Conservation (phyloP, 2,888 invertebrate species). For the Ornithoptera alexandrae region DNA sequence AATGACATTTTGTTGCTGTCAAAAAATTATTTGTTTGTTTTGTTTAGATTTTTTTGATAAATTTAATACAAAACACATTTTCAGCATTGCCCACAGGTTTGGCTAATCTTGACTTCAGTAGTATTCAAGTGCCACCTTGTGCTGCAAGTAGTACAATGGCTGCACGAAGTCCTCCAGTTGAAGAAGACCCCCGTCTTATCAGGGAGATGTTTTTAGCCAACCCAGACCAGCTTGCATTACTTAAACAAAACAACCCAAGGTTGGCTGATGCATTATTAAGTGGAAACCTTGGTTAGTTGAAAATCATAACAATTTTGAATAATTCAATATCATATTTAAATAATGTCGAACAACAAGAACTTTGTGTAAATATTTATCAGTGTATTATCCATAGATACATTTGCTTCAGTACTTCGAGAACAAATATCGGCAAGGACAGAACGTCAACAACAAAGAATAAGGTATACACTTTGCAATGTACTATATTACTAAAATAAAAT, state of each 20-base stretch:
- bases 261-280: conserved; percentile 94
- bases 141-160: conserved; percentile 65
- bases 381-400: conserved; percentile 81
- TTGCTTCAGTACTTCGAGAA: conserved; percentile 88
- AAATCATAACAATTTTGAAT: conserved; percentile 8
- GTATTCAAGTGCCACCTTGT: conserved; percentile 86
- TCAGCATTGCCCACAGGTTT: conserved; percentile 73
- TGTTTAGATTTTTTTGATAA: conserved; percentile 25
- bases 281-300: conserved; percentile 85
- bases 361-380: conserved; percentile 27
- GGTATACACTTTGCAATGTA: conserved; percentile 37
- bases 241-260: conserved; percentile 95
- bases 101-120: conserved; percentile 89
- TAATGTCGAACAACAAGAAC: conserved; percentile 18
- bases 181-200: conserved; percentile 91
- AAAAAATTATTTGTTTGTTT: conserved; percentile 28
- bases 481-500: too few species aligned
- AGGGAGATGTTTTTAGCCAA: conserved; percentile 92
- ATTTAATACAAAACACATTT: conserved; percentile 38
- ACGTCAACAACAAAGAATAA: conserved; percentile 88
- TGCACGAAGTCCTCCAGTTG: conserved; percentile 67
- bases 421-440: conserved; percentile 91
- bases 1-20: conserved; percentile 33
- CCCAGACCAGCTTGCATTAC: conserved; percentile 92
- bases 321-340: conserved; percentile 19